Conservation (phyloP, 2,113 vertebrate species). For the Leptodactylus fuscus region DNA sequence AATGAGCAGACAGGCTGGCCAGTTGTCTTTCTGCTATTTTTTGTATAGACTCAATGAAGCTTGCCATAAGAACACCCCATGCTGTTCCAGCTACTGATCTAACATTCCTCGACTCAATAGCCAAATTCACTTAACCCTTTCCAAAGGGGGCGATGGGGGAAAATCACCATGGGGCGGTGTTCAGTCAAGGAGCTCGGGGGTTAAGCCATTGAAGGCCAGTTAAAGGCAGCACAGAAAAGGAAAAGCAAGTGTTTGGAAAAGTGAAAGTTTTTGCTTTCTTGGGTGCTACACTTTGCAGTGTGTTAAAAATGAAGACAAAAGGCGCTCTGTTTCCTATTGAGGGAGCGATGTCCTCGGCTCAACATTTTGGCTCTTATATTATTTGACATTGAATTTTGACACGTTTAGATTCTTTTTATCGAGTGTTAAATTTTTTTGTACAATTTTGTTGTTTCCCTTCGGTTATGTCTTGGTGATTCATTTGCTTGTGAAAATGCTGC, state of each 20-base stretch:
- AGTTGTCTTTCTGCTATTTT: conserved; percentile 88
- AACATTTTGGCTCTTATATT: not conserved
- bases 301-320: conserved; percentile 12
- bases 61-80: conserved; percentile 99
- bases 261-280: conserved; percentile 41
- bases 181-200: conserved; percentile 86
- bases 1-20: conserved; percentile 99
- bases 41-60: conserved; percentile 99
- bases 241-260: conserved; percentile 39
- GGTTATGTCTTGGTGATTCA: not conserved
- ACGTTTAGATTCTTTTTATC: not conserved
- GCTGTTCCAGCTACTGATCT: conserved; percentile 99
- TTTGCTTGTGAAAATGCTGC: not conserved
- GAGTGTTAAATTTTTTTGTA: not conserved
- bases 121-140: conserved; percentile 99
- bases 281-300: not conserved
- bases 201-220: conserved; percentile 78
- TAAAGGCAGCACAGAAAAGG: conserved; percentile 72
- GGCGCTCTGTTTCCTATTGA: not conserved
- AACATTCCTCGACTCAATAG: conserved; percentile 99
- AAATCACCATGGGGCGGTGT: not conserved
- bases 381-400: not conserved
- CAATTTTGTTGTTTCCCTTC: not conserved
- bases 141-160: conserved; percentile 45
- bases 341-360: not conserved